A percentile compares a stretch with the other conserved stretches of the same genome.
Evolutionary conservation across 1,140 invertebrate genomes (phyloP).

Genomic region (Telenomus remus): DNA sequence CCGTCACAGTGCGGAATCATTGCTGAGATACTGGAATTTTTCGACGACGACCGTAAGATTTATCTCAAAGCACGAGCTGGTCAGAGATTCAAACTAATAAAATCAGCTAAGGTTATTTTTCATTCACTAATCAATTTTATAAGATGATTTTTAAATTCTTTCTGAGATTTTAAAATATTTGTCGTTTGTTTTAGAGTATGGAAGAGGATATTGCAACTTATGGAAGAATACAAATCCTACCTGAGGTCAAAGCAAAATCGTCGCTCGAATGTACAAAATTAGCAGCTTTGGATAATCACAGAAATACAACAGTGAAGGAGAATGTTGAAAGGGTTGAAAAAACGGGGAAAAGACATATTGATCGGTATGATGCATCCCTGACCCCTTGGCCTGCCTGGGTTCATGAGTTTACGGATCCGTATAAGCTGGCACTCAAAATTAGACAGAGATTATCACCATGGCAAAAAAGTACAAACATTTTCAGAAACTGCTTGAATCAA

Average conservation of each 20-base stretch:
- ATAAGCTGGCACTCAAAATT: slow-evolving; percentile 26
- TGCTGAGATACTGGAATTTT: slow-evolving; percentile 42
- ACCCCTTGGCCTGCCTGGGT: slow-evolving; percentile 54
- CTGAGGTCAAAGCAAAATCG: slow-evolving; percentile 38
- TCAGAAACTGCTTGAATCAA: slow-evolving; percentile 2
- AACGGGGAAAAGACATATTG: slow-evolving; percentile 11
- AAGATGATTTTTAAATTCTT: not conserved
- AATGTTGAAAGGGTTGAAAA: slow-evolving; percentile 4
- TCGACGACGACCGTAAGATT: slow-evolving; percentile 26
- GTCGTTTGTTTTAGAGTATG: not conserved
- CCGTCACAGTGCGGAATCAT: slow-evolving; percentile 32
- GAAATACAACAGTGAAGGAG: not conserved
- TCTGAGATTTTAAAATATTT: not conserved
- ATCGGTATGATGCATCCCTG: slow-evolving; percentile 41
- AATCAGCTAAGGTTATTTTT: slow-evolving; percentile 12
- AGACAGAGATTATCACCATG: slow-evolving; percentile 33
- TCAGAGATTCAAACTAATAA: slow-evolving; percentile 41
- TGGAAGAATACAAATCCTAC: slow-evolving; percentile 39
- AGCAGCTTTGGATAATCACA: slow-evolving; percentile 34
- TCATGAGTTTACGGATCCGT: slow-evolving; percentile 36
- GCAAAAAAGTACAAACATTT: slow-evolving; percentile 36
- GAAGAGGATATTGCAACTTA: slow-evolving; percentile 14
- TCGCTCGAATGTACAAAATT: slow-evolving; percentile 36
- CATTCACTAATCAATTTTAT: not conserved
- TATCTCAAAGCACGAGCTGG: slow-evolving; percentile 40